Evolutionary conservation across 2,797 vertebrate species (phyloP).

Genomic region (Meriones psammophilus): DNA sequence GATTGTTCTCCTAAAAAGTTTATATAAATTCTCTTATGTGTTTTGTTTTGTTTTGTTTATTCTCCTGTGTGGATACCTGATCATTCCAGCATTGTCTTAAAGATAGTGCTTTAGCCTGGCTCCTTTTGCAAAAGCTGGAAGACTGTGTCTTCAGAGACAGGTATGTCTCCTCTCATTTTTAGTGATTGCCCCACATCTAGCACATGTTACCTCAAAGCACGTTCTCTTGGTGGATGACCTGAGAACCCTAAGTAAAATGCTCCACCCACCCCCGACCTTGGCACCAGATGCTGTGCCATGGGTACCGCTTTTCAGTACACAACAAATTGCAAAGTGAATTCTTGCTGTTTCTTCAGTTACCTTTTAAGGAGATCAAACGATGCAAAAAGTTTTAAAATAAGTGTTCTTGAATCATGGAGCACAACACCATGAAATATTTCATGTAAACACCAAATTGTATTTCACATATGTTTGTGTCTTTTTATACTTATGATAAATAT

Average conservation of each 20-base stretch:
- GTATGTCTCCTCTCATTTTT: neutral
- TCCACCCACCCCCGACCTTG: neutral
- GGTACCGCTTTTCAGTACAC: neutral
- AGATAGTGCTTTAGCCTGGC: neutral
- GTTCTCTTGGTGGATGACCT: accelerated
- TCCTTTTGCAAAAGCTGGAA: neutral
- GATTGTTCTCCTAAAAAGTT: neutral
- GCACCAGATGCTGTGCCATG: neutral
- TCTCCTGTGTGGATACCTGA: neutral
- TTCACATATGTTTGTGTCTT: neutral
- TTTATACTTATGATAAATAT: neutral
- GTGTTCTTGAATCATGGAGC: neutral
- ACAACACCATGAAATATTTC: neutral
- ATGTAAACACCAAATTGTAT: neutral
- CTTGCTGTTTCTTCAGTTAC: neutral
- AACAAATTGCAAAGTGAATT: neutral
- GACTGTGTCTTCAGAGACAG: no score
- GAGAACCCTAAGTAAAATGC: neutral
- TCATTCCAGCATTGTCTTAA: constrained; percentile 21
- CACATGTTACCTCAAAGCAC: neutral
- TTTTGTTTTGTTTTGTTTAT: neutral
- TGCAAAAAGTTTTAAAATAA: neutral
- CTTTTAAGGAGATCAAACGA: constrained; percentile 35
- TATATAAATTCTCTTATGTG: neutral
- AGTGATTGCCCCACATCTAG: neutral